Evolutionary conservation across 1,140 invertebrate species (phyloP), one percentile per base, ranked within the genome.

Genomic region (Holcopasites calliopsidis): DNA sequence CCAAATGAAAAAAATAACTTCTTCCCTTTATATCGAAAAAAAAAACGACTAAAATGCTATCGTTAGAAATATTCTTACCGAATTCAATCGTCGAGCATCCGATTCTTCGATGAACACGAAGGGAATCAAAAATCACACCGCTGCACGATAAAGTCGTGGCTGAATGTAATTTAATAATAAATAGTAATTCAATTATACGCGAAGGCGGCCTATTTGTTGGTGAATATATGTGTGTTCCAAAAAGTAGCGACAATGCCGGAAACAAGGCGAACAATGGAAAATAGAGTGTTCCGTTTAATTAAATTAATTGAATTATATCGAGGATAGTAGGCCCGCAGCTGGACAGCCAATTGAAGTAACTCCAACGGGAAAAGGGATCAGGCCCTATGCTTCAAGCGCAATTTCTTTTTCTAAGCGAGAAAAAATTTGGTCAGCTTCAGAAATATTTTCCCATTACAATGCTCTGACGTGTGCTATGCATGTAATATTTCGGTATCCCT

Each of bases 91-190:
- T 26, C n/a, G 13, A 28, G 4, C 54, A 52, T 62, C n/a, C 35
- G 35, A 64, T 64, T 62, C 26, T 8, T 35, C 4, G 11, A n/a
- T 13, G 18, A 50, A n/a, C n/a, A 52, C 38, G 28, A 6, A 13
- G 1, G 1, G 26, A 52, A n/a, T 26, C 10, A 10, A 54, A 55
- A 44, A 42, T 16, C 26, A 64, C 49, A 35, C 40, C 16, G 4
- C 18, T n/a, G 10, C 6, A 6, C 60, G 33, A 73, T 66, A 54
- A n/a, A 13, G 44, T 47, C 44, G 16, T 47, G 16, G 44, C n/a
- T n/a, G 44, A 13, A 47, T 47, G 13, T 64, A 73, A 73, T 73
- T 73, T 65, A 73, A 42, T 65, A 66, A 65, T 54, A 66, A 47
- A 73, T 31, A 40, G 28, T 73, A 73, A 73, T 73, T 54, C 10